Evolutionary conservation across 2,888 invertebrate genomes (phyloP).

Genomic region (Ennomos fuscantarius): DNA sequence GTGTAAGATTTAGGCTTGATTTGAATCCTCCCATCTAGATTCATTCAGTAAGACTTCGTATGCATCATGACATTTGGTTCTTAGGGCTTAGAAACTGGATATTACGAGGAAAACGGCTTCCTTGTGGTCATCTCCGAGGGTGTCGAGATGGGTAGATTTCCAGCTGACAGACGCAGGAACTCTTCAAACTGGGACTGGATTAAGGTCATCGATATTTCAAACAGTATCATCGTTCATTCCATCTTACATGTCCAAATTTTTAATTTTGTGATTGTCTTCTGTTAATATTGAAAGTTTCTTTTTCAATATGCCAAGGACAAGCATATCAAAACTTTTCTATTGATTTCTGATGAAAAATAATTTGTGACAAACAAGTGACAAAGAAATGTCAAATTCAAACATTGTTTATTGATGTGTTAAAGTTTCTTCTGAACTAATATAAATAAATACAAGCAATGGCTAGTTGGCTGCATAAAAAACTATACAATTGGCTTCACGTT

Average conservation of each 20-base stretch:
- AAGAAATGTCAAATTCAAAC: slow-evolving; percentile 22
- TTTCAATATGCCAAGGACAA: slow-evolving; percentile 38
- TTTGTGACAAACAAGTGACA: slow-evolving; percentile 5
- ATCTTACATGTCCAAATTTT: slow-evolving; percentile 64
- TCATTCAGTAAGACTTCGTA: slow-evolving; percentile 54
- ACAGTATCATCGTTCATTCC: slow-evolving; percentile 68
- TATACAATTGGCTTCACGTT: slow-evolving; percentile 57
- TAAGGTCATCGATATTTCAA: slow-evolving; percentile 85
- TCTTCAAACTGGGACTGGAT: slow-evolving; percentile 88
- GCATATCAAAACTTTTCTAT: slow-evolving; percentile 34
- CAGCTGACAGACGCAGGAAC: slow-evolving; percentile 85
- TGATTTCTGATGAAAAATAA: slow-evolving; percentile 18
- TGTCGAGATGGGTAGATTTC: slow-evolving; percentile 87
- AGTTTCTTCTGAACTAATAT: slow-evolving; percentile 16
- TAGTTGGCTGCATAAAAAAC: slow-evolving; percentile 59
- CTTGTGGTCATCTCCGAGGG: slow-evolving; percentile 87
- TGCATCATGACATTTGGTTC: slow-evolving; percentile 74
- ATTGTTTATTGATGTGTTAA: slow-evolving; percentile 24
- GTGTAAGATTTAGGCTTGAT: neutral
- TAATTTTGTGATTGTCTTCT: slow-evolving; percentile 30
- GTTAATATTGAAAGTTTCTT: slow-evolving; percentile 27
- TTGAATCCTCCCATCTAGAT: slow-evolving; percentile 1
- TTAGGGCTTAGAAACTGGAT: slow-evolving; percentile 85
- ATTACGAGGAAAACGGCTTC: slow-evolving; percentile 85
- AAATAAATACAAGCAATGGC: slow-evolving; percentile 52